Conservation (phyloP, 2,797 vertebrate species). For the Parauchenoglanis ngamensis region DNA sequence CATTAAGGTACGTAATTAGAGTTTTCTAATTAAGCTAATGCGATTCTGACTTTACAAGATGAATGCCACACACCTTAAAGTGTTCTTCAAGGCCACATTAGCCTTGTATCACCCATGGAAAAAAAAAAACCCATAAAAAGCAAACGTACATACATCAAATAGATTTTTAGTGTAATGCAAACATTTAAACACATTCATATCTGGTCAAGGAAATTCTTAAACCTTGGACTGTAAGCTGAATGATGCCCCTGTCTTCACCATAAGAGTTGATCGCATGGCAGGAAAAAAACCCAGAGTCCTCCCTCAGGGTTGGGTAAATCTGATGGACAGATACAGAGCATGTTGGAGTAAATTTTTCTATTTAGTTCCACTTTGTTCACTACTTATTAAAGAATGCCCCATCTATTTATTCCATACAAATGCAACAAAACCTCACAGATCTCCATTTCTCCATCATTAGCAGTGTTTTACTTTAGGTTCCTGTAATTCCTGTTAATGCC, state of each 20-base stretch:
- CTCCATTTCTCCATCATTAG: neutral
- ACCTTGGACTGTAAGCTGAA: constrained; percentile 99
- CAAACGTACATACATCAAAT: too few species aligned
- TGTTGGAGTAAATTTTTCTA: neutral
- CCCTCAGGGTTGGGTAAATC: constrained; percentile 95
- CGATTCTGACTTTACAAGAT: neutral
- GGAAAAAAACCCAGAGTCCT: constrained; percentile 98
- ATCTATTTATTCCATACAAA: neutral
- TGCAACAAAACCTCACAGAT: neutral
- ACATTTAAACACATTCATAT: neutral
- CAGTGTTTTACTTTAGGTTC: neutral
- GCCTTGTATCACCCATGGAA: too few species aligned
- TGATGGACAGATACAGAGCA: constrained; percentile 55
- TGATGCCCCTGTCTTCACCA: constrained; percentile 96
- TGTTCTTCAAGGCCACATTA: too few species aligned
- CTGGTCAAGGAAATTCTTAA: neutral
- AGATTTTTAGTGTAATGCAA: too few species aligned
- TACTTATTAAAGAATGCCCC: neutral
- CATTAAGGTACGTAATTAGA: neutral
- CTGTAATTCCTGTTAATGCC: constrained; percentile 21
- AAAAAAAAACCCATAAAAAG: too few species aligned
- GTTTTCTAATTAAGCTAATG: too few species aligned
- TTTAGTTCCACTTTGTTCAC: neutral
- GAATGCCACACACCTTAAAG: neutral
- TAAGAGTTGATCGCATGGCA: constrained; percentile 99